Percentiles rank a stretch among this genome's conserved stretches.
Evolutionary conservation across 2,113 vertebrate species (phyloP).

Genomic region (Neodontobutis hainanensis): DNA sequence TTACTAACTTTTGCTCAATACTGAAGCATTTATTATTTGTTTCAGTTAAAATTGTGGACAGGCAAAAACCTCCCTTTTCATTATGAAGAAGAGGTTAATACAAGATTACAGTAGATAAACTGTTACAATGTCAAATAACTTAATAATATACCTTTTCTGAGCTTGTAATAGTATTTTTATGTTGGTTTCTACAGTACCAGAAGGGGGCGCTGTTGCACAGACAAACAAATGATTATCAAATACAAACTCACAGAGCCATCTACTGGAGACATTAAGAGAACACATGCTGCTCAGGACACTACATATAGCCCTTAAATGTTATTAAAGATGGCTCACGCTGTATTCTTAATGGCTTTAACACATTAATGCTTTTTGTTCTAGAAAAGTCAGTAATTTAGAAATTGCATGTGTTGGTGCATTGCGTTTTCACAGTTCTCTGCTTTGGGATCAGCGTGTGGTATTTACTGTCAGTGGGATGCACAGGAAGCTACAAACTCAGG

Average conservation of each 20-base stretch:
- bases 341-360: conserved; percentile 40
- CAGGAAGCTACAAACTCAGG: conserved; percentile 45
- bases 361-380: conserved; percentile 8
- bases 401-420: background rate
- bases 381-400: background rate
- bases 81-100: background rate
- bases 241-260: conserved; percentile 17
- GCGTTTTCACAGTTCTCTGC: conserved; percentile 15
- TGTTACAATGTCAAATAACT: too few species aligned
- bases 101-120: background rate
- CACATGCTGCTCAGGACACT: conserved; percentile 26
- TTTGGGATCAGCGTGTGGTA: conserved; percentile 33
- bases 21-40: too few species aligned
- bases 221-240: background rate
- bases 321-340: conserved; percentile 34
- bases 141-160: background rate
- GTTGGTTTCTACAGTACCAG: conserved; percentile 19
- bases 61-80: too few species aligned
- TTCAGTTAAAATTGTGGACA: too few species aligned
- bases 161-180: background rate
- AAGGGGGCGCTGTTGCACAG: conserved; percentile 28
- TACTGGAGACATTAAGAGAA: conserved; percentile 16
- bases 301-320: conserved; percentile 61
- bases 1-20: too few species aligned
- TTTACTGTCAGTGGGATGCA: conserved; percentile 36